A percentile compares a stretch with the other conserved stretches of the same genome.
Evolutionary conservation across 1,140 invertebrate species (phyloP).

Genomic region (Aphaenogaster ashmeadi): DNA sequence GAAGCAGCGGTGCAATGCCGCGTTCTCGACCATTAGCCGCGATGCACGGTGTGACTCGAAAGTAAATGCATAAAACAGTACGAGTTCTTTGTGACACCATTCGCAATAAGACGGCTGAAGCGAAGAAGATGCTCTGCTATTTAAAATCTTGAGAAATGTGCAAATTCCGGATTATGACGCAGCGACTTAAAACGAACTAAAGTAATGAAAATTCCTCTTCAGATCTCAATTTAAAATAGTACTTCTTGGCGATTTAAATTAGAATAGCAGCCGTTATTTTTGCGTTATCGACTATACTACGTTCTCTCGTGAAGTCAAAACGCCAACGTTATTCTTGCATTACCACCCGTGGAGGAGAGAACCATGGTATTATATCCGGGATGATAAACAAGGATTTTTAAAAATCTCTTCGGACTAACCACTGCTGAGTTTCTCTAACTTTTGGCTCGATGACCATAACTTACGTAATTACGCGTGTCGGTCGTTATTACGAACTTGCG

Average conservation of each 20-base stretch:
- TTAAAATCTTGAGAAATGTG: neutral
- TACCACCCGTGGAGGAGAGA: neutral
- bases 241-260: neutral
- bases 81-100: neutral
- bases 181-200: neutral
- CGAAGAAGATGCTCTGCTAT: neutral
- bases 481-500: neutral
- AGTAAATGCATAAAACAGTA: slow-evolving; percentile 46
- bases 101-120: neutral
- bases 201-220: neutral
- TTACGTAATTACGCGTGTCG: slow-evolving; percentile 21
- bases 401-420: neutral
- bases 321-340: slow-evolving; percentile 36
- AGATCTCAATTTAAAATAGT: neutral
- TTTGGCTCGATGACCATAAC: neutral
- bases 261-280: slow-evolving; percentile 20
- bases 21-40: slow-evolving; percentile 50
- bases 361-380: neutral
- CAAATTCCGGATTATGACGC: neutral
- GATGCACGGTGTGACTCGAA: slow-evolving; percentile 58
- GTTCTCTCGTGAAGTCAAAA: neutral
- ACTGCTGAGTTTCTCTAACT: neutral
- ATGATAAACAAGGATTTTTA: slow-evolving; percentile 24
- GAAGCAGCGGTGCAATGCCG: neutral
- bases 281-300: slow-evolving; percentile 8